These are phyloP conservation scores for Hippocampus abdominalis DNA, from an alignment of 2,113 vertebrate species.

Conservation along the genomic window DNA sequence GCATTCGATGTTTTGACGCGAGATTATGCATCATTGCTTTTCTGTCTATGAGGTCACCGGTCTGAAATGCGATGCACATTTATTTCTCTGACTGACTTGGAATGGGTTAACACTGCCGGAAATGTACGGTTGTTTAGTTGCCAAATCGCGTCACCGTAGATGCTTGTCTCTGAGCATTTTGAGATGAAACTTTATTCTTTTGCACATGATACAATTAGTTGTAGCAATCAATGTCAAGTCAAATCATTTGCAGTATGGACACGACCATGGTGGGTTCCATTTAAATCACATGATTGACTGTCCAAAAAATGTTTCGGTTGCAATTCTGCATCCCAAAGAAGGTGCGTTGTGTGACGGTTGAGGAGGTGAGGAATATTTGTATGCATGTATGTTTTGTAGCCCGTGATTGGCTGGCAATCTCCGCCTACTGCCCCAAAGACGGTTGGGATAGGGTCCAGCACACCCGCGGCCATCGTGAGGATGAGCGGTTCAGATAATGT, in stretches of 20 bases:
- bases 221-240: constrained; percentile 19
- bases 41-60: not conserved
- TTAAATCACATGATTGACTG: constrained; percentile 44
- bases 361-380: constrained; percentile 7
- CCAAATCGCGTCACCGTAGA: too few species aligned
- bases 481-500: too few species aligned
- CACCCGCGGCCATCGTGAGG: too few species aligned
- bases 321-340: constrained; percentile 16
- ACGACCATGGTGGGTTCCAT: constrained; percentile 22
- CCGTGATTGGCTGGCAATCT: too few species aligned
- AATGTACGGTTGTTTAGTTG: not conserved
- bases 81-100: not conserved
- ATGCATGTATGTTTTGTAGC: not conserved
- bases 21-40: not conserved
- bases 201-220: not conserved
- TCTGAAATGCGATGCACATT: not conserved
- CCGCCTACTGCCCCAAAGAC: too few species aligned
- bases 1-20: not conserved
- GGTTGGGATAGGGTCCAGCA: too few species aligned
- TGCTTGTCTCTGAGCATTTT: too few species aligned
- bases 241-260: constrained; percentile 28
- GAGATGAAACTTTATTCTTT: too few species aligned
- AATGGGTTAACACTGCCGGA: not conserved
- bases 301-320: constrained; percentile 38
- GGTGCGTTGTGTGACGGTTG: not conserved